Evolutionary conservation across 2,888 invertebrate species (phyloP).

Genomic region (Lymantria monacha): DNA sequence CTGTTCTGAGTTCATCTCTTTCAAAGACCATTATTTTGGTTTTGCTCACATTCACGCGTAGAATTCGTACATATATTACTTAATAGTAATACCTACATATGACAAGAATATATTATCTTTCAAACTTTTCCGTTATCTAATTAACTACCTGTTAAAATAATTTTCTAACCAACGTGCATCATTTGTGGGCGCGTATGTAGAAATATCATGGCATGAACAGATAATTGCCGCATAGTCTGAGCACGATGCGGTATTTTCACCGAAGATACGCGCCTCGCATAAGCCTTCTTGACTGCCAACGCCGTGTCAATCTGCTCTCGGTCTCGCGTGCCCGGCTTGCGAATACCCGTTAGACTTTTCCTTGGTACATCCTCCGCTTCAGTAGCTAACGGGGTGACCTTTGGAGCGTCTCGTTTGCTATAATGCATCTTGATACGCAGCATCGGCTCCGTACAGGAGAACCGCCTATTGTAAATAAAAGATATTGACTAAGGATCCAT

Average conservation of each 20-base stretch:
- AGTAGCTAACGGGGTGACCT: constrained; percentile 12
- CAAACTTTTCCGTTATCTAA: no score
- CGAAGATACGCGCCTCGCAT: constrained; percentile 64
- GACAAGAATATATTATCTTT: no score
- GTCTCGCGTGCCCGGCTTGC: constrained; percentile 35
- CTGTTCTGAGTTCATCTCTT: no score
- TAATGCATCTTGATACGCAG: constrained; percentile 81
- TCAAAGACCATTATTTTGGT: no score
- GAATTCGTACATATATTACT: no score
- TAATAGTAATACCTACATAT: no score
- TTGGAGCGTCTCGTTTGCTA: constrained; percentile 55
- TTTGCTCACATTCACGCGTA: no score
- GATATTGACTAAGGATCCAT: not conserved
- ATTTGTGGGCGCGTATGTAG: constrained; percentile 78
- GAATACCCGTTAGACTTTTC: constrained; percentile 26
- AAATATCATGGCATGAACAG: constrained; percentile 86
- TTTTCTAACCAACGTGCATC: constrained; percentile 52
- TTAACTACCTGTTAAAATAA: no score
- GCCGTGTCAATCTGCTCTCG: constrained; percentile 40
- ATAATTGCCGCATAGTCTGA: constrained; percentile 72
- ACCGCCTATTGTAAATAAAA: constrained; percentile 46
- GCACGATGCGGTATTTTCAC: constrained; percentile 65
- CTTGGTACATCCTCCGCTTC: not conserved
- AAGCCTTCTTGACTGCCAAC: constrained; percentile 58
- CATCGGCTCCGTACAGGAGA: constrained; percentile 80